A percentile compares a stretch with the other conserved stretches of the same genome.
These are phyloP conservation scores for Acholoe squamosa DNA, from an alignment of 2,888 invertebrate genomes.

Conservation along the genomic window DNA sequence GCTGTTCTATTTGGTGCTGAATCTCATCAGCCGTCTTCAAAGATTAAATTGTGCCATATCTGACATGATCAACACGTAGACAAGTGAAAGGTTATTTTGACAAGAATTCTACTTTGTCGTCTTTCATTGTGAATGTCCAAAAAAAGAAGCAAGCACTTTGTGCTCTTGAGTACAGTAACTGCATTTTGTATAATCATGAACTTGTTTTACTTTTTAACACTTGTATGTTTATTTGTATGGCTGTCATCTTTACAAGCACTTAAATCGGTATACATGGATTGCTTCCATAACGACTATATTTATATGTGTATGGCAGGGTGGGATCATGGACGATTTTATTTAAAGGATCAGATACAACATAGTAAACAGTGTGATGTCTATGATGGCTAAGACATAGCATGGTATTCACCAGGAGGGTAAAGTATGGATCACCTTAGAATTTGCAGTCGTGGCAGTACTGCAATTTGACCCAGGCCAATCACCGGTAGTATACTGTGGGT, in stretches of 20 bases:
- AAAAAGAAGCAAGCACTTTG: too few species aligned
- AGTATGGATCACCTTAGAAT: constrained; percentile 38
- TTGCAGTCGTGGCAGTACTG: neutral
- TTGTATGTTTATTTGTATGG: neutral
- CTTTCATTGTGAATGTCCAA: too few species aligned
- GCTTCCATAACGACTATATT: neutral
- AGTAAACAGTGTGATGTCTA: neutral
- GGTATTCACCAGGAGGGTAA: neutral
- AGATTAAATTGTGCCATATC: too few species aligned
- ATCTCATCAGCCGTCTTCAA: too few species aligned
- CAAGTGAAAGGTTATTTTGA: too few species aligned
- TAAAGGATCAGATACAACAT: constrained; percentile 16
- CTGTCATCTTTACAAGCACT: neutral
- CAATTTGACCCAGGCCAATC: neutral
- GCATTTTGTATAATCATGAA: too few species aligned
- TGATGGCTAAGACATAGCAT: neutral
- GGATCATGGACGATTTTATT: constrained; percentile 36
- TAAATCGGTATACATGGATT: neutral
- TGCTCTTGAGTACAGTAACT: too few species aligned
- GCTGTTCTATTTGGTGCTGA: too few species aligned
- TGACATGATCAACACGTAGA: too few species aligned
- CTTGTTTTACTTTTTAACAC: neutral
- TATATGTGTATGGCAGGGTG: neutral
- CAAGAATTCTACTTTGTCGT: too few species aligned
- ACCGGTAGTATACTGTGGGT: neutral